Conservation (phyloP, 35 echinoderm and acorn worm genomes). For the Holothuria glaberrima region DNA sequence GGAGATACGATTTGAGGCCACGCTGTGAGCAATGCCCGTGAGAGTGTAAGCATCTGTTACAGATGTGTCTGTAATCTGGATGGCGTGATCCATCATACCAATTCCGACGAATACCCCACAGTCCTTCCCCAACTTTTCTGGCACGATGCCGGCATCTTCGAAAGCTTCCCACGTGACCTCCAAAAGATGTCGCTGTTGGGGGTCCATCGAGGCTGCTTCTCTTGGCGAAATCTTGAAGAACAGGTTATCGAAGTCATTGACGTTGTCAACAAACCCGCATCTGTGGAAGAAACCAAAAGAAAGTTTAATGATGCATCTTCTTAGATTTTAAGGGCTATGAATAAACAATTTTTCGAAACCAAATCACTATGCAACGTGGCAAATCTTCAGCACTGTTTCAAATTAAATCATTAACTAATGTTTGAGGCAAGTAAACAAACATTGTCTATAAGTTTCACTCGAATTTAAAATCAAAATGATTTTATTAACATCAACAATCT, state of each 20-base stretch:
- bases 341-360: too few species aligned
- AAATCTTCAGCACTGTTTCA: too few species aligned
- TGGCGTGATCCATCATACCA: constrained; percentile 86
- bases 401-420: too few species aligned
- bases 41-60: constrained; percentile 83
- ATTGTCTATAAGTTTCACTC: too few species aligned
- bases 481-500: too few species aligned
- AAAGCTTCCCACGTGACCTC: constrained; percentile 92
- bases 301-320: too few species aligned
- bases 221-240: constrained; percentile 94
- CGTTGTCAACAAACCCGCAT: constrained; percentile 76
- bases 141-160: constrained; percentile 86
- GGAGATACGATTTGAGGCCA: constrained; percentile 89
- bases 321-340: too few species aligned
- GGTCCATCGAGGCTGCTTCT: constrained; percentile 88
- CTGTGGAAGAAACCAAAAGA: constrained; percentile 12
- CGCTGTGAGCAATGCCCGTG: constrained; percentile 84
- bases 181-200: constrained; percentile 84
- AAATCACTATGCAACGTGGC: too few species aligned
- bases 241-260: constrained; percentile 80
- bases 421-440: too few species aligned
- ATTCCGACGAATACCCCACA: constrained; percentile 90
- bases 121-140: constrained; percentile 48
- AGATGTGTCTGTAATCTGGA: constrained; percentile 70
- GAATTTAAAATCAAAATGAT: too few species aligned